These are phyloP conservation scores for Xerus inauris DNA, from an alignment of 2,113 vertebrate species.

Conservation along the genomic window DNA sequence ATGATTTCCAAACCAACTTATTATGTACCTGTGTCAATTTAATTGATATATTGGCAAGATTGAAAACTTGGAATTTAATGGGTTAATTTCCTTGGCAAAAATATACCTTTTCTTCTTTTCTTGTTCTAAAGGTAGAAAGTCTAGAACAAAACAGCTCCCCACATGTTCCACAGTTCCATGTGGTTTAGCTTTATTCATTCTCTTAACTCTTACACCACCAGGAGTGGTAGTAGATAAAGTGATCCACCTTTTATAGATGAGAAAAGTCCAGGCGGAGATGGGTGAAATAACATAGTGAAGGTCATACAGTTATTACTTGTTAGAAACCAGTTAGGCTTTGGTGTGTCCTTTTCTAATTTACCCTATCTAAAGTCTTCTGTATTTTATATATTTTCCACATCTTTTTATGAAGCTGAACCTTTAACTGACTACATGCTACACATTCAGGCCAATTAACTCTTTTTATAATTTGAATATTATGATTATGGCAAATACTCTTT, in stretches of 20 bases:
- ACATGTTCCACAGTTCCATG: background rate
- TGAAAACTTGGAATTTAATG: too few species aligned
- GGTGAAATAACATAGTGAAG: background rate
- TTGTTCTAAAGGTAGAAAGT: slow-evolving; percentile 41
- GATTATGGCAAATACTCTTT: background rate
- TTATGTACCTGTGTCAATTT: too few species aligned
- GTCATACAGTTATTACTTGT: background rate
- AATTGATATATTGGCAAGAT: too few species aligned
- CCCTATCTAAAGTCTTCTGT: background rate
- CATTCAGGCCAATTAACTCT: background rate
- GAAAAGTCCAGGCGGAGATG: background rate
- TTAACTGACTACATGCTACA: background rate
- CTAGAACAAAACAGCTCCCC: background rate
- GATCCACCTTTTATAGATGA: background rate
- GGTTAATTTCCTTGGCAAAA: background rate
- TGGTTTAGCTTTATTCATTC: background rate
- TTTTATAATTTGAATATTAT: background rate
- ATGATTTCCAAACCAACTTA: too few species aligned
- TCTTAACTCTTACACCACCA: background rate
- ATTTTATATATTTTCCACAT: background rate
- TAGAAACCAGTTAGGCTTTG: background rate
- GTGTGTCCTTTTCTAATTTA: background rate
- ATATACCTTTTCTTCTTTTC: background rate
- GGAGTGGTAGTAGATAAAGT: background rate
- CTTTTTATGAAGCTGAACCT: background rate